phyloP scores from a whole-genome alignment of 2,113 vertebrate genomes.

The Chlorodrepanis virens region DNA sequence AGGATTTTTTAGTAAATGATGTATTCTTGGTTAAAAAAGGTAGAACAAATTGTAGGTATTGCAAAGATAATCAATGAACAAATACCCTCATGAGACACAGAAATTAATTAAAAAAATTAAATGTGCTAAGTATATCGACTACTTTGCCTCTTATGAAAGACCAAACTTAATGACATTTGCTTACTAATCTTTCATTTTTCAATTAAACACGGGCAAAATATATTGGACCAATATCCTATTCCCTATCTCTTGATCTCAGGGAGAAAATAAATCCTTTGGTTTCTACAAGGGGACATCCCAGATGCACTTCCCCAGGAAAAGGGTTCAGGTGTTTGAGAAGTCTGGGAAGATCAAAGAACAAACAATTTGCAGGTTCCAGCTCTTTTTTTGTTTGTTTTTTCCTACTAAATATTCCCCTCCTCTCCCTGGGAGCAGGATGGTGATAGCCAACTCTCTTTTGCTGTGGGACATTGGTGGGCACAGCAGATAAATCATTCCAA shows the following conservation, averaged over 20 bases:
- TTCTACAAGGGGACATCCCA: neutral
- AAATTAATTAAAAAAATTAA: neutral
- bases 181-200: neutral
- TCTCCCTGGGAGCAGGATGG: neutral
- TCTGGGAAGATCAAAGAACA: neutral
- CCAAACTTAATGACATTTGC: neutral
- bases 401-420: neutral
- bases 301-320: neutral
- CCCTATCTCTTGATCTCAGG: neutral
- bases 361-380: rapidly evolving
- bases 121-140: neutral
- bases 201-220: neutral
- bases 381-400: neutral
- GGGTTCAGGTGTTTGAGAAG: neutral
- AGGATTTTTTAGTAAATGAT: neutral
- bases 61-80: neutral
- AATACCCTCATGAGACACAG: neutral
- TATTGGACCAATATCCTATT: neutral
- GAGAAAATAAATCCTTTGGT: neutral
- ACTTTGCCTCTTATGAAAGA: neutral
- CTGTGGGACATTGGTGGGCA: neutral
- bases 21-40: neutral
- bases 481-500: neutral
- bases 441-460: neutral
- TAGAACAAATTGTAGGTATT: neutral